Evolutionary conservation across 2,888 invertebrate species (phyloP).

Genomic region (Mythimna ferrago): DNA sequence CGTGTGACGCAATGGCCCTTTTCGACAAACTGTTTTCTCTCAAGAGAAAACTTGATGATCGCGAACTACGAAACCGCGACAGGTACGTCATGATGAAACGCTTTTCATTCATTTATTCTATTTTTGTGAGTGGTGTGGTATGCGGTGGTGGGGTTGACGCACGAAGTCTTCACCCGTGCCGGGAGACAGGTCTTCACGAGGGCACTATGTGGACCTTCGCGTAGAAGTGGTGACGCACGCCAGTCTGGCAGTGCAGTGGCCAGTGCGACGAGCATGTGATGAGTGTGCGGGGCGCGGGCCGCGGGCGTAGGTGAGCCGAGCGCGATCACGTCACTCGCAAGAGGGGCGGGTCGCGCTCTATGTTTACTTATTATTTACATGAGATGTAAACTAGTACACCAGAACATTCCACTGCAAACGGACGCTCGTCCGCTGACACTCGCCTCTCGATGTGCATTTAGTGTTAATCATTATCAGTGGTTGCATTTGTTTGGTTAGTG

Average conservation of each 20-base stretch:
- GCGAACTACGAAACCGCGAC: conserved; percentile 84
- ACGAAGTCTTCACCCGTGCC: conserved; percentile 69
- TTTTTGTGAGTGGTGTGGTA: conserved; percentile 75
- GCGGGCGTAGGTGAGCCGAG: conserved; percentile 77
- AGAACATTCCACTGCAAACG: conserved; percentile 85
- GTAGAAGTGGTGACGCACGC: conserved; percentile 78
- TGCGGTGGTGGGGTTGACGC: conserved; percentile 77
- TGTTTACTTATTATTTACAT: conserved; percentile 87
- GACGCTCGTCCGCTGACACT: conserved; percentile 74
- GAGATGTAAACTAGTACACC: conserved; percentile 84
- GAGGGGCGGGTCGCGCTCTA: conserved; percentile 82
- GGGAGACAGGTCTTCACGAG: conserved; percentile 63
- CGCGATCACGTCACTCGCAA: conserved; percentile 79
- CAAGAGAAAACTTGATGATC: conserved; percentile 90
- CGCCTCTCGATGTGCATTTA: conserved; percentile 85
- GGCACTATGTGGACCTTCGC: conserved; percentile 71
- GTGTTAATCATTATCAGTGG: conserved; percentile 76
- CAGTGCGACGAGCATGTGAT: conserved; percentile 76
- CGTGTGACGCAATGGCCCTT: conserved; percentile 92
- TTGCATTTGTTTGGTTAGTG: conserved; percentile 81
- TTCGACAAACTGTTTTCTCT: conserved; percentile 93
- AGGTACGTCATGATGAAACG: conserved; percentile 86
- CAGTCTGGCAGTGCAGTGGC: conserved; percentile 66
- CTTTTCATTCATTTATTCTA: conserved; percentile 82
- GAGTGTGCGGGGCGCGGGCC: conserved; percentile 75